phyloP scores from a whole-genome alignment of 2,888 invertebrate genomes.

The Acleris laterana region DNA sequence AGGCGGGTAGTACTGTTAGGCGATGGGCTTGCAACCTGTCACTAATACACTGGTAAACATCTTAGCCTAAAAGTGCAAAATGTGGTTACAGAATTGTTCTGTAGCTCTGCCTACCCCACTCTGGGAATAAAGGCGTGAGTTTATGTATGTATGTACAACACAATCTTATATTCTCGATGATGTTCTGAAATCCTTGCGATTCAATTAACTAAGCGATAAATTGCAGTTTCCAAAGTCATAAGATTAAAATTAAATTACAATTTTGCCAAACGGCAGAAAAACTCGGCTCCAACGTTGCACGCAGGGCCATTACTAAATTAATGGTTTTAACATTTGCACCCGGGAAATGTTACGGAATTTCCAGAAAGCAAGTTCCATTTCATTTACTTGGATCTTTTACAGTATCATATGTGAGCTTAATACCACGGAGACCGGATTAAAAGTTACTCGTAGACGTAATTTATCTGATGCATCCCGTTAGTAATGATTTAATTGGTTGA shows the following conservation, averaged over 20 bases:
- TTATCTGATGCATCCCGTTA: too few relatives aligned
- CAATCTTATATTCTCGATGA: not conserved
- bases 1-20: too few relatives aligned
- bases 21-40: too few relatives aligned
- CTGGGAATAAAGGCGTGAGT: too few relatives aligned
- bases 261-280: constrained; percentile 5
- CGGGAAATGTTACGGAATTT: constrained; percentile 15
- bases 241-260: not conserved
- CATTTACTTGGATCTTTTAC: constrained; percentile 5
- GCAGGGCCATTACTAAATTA: constrained; percentile 30
- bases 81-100: too few relatives aligned
- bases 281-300: constrained; percentile 11
- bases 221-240: constrained; percentile 3
- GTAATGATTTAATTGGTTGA: too few relatives aligned
- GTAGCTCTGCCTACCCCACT: too few relatives aligned
- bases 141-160: too few relatives aligned
- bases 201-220: constrained; percentile 1
- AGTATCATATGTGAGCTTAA: constrained; percentile 1
- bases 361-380: constrained; percentile 5
- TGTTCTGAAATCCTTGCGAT: not conserved
- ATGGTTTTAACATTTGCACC: constrained; percentile 12
- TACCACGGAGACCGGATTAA: not conserved
- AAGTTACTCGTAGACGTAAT: too few relatives aligned
- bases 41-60: too few relatives aligned
- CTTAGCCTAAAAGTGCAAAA: too few relatives aligned